Percentiles rank a stretch among this genome's conserved stretches.
Conservation (phyloP, 2,113 vertebrate genomes). For the Lycocorax pyrrhopterus region DNA sequence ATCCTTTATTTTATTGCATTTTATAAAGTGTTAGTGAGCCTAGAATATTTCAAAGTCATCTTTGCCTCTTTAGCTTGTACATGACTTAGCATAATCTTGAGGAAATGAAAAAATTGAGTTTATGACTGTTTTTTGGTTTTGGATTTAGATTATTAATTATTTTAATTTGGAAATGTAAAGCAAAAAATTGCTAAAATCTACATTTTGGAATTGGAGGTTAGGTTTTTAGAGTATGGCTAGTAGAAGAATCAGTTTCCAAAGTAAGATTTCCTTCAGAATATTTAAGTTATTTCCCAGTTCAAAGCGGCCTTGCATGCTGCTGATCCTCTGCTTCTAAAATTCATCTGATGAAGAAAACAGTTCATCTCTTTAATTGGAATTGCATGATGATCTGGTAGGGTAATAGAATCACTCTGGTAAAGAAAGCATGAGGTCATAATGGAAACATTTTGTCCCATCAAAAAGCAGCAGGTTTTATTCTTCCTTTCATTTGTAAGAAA, state of each 20-base stretch:
- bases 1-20: neutral
- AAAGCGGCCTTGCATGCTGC: neutral
- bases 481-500: constrained; percentile 63
- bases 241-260: neutral
- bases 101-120: neutral
- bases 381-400: constrained; percentile 16
- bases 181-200: neutral
- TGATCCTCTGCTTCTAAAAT: constrained; percentile 21
- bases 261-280: neutral
- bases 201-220: neutral
- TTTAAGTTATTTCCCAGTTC: neutral
- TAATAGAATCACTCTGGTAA: constrained; percentile 31
- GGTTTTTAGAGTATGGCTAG: neutral
- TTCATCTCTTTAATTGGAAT: constrained; percentile 2
- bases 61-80: neutral
- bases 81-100: neutral
- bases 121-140: neutral
- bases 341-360: constrained; percentile 58
- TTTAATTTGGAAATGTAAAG: neutral
- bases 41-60: neutral
- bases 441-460: constrained; percentile 78
- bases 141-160: neutral
- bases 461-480: constrained; percentile 74
- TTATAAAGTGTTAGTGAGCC: neutral
- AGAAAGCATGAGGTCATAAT: constrained; percentile 76